phyloP scores from a whole-genome alignment of 1,140 invertebrate genomes.

The Anadara kagoshimensis region DNA sequence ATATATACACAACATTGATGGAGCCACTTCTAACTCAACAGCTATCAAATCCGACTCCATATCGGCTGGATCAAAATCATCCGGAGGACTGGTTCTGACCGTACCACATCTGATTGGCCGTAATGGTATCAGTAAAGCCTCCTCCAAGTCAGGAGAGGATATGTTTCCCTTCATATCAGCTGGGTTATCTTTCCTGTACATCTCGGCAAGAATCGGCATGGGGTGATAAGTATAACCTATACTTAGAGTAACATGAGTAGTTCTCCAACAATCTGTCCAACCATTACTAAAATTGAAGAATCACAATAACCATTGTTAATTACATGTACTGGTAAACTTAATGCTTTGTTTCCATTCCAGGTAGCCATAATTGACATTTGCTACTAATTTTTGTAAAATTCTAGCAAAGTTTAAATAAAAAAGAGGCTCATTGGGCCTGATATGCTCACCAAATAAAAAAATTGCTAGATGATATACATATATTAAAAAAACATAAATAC shows the following conservation, averaged over 20 bases:
- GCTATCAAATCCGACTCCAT: constrained; percentile 90
- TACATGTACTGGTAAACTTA: no score
- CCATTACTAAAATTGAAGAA: constrained; percentile 77
- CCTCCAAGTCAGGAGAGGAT: constrained; percentile 94
- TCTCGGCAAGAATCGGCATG: constrained; percentile 75
- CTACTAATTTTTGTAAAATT: no score
- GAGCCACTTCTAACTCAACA: constrained; percentile 94
- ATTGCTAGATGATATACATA: no score
- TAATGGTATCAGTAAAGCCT: constrained; percentile 92
- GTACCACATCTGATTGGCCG: constrained; percentile 77
- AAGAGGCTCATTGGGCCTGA: no score
- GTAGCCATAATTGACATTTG: no score
- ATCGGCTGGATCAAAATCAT: constrained; percentile 89
- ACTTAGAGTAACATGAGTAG: constrained; percentile 92
- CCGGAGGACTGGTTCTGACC: constrained; percentile 35
- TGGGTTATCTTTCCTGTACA: not conserved
- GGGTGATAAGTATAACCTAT: constrained; percentile 95
- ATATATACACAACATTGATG: constrained; percentile 90
- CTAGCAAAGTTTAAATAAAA: no score
- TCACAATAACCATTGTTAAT: not conserved
- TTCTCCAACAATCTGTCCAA: constrained; percentile 97
- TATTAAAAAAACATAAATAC: no score
- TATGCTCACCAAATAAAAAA: no score
- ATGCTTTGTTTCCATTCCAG: no score
- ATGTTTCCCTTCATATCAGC: not conserved